Evolutionary conservation across 2,113 vertebrate genomes (phyloP).

Genomic region (Amblyornis subalaris): DNA sequence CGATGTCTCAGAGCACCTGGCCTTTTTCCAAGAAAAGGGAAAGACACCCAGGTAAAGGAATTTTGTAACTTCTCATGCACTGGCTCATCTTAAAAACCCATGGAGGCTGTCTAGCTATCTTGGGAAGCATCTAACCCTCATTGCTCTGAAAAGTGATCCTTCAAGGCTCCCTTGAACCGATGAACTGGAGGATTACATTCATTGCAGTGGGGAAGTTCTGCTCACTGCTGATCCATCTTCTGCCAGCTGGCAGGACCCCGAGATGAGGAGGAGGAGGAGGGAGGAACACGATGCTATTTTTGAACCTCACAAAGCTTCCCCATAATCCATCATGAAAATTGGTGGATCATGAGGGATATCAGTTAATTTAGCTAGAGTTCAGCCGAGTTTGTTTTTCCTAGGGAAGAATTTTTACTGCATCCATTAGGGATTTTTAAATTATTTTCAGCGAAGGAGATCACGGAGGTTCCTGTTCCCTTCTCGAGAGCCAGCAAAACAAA

Average conservation of each 20-base stretch:
- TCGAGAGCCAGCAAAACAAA: neutral
- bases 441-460: neutral
- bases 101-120: neutral
- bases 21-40: neutral
- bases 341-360: neutral
- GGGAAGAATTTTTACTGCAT: neutral
- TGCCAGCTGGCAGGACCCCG: neutral
- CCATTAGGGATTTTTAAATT: neutral
- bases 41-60: neutral
- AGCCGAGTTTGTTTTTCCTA: neutral
- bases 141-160: neutral
- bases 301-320: neutral
- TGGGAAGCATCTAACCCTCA: conserved; percentile 5
- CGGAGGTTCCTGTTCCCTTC: neutral
- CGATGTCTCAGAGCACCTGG: neutral
- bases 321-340: neutral
- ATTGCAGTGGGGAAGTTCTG: neutral
- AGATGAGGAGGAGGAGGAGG: neutral
- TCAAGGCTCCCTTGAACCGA: neutral
- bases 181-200: neutral
- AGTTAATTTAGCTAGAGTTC: conserved; percentile 16
- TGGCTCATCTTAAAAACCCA: neutral
- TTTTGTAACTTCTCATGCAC: neutral
- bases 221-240: neutral
- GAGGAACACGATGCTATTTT: neutral